Percentiles rank a stretch among this genome's conserved stretches.
Conservation (phyloP, 2,888 invertebrate species). For the Ditula angustiorana region DNA sequence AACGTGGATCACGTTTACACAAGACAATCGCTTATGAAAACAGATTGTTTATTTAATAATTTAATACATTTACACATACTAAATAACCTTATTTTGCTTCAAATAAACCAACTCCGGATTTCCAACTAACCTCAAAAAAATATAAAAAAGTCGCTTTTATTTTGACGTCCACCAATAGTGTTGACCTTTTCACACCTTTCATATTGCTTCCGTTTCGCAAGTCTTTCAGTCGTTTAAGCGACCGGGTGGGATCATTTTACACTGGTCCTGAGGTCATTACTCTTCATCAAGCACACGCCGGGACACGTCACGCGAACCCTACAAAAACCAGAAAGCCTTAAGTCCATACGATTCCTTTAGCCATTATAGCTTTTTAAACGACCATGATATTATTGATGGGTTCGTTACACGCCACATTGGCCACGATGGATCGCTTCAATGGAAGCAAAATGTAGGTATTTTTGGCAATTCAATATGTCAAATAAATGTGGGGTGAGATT, state of each 20-base stretch:
- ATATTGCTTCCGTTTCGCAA: background rate
- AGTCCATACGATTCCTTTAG: background rate
- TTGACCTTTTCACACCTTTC: background rate
- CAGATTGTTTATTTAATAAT: too few species aligned
- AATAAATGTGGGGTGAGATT: background rate
- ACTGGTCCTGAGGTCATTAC: constrained; percentile 7
- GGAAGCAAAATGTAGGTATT: background rate
- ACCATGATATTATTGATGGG: constrained; percentile 2
- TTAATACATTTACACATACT: too few species aligned
- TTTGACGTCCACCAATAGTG: background rate
- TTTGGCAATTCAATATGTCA: constrained; percentile 10
- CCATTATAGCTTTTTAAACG: background rate
- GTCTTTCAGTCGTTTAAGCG: background rate
- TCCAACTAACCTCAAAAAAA: background rate
- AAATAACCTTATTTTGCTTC: too few species aligned
- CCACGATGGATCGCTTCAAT: constrained; percentile 4
- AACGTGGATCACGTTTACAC: too few species aligned
- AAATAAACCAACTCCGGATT: background rate
- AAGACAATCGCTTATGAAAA: too few species aligned
- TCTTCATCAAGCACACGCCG: constrained; percentile 16
- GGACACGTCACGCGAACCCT: constrained; percentile 4
- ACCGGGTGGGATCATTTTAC: background rate
- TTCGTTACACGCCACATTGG: constrained; percentile 6
- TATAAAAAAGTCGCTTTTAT: constrained; percentile 5
- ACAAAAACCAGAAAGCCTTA: background rate